Conservation (phyloP, 2,113 vertebrate species). For the Cololabis saira region DNA sequence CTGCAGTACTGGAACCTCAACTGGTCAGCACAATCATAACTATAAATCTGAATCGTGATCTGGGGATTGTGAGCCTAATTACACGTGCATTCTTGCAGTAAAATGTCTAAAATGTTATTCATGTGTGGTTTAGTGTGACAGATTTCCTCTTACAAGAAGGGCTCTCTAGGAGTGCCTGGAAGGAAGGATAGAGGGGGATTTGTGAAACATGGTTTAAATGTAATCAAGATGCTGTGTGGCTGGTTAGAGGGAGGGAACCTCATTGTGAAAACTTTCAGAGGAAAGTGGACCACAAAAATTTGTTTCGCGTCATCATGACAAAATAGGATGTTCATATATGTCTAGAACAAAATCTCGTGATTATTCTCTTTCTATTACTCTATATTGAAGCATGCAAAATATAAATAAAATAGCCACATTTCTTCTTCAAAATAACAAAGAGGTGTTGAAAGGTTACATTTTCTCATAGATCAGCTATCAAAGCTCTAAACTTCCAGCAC, state of each 20-base stretch:
- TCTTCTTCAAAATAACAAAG: background rate
- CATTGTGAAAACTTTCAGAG: slow-evolving; percentile 54
- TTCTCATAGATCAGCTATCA: too few species aligned
- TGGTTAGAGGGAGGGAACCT: slow-evolving; percentile 49
- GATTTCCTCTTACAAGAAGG: slow-evolving; percentile 38
- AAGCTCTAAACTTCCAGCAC: too few species aligned
- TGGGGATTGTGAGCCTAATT: slow-evolving; percentile 14
- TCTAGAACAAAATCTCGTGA: background rate
- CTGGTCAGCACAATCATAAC: slow-evolving; percentile 9
- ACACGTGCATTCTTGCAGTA: slow-evolving; percentile 1
- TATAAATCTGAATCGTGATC: slow-evolving; percentile 24
- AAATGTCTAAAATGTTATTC: slow-evolving; percentile 44
- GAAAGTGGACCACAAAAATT: slow-evolving; percentile 52
- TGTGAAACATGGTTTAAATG: slow-evolving; percentile 63
- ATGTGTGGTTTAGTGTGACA: slow-evolving; percentile 58
- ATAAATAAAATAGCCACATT: background rate
- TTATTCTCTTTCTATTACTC: background rate
- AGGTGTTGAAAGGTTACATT: background rate
- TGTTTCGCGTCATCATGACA: slow-evolving; percentile 30
- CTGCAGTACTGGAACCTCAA: background rate
- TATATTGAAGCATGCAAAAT: too few species aligned
- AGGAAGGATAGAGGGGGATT: slow-evolving; percentile 23
- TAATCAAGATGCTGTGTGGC: slow-evolving; percentile 60
- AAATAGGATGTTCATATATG: background rate
- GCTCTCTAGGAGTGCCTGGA: slow-evolving; percentile 39